These are phyloP conservation scores for Lytechinus pictus DNA, from an alignment of 35 echinoderm and acorn worm species.

Conservation along the genomic window DNA sequence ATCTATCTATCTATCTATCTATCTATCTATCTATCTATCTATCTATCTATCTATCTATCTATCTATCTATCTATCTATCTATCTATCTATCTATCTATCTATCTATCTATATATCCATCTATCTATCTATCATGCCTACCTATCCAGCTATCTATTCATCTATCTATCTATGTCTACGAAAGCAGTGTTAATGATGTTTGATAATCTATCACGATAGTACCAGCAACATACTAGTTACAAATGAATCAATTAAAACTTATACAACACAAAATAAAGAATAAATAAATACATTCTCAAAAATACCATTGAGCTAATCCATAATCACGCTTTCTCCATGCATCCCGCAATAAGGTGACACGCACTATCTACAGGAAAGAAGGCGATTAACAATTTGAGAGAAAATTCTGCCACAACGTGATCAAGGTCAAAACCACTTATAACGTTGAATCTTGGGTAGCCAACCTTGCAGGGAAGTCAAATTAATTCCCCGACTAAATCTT, in stretches of 20 bases:
- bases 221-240: neutral
- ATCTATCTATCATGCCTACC: too few relatives aligned
- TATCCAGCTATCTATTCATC: too few relatives aligned
- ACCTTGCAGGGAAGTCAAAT: neutral
- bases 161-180: neutral
- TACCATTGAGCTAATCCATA: neutral
- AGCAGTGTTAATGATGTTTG: neutral
- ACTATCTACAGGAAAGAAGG: neutral
- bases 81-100: too few relatives aligned
- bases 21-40: neutral
- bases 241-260: neutral
- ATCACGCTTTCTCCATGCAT: neutral
- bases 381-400: neutral
- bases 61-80: neutral
- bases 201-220: neutral
- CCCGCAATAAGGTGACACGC: neutral
- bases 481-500: neutral
- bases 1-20: neutral
- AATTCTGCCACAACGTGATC: neutral
- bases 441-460: neutral
- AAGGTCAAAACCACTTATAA: neutral
- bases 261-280: neutral
- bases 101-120: too few relatives aligned
- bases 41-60: neutral
- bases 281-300: neutral